These are phyloP conservation scores for Lymantria dispar DNA, from an alignment of 2,888 invertebrate genomes.

Conservation along the genomic window DNA sequence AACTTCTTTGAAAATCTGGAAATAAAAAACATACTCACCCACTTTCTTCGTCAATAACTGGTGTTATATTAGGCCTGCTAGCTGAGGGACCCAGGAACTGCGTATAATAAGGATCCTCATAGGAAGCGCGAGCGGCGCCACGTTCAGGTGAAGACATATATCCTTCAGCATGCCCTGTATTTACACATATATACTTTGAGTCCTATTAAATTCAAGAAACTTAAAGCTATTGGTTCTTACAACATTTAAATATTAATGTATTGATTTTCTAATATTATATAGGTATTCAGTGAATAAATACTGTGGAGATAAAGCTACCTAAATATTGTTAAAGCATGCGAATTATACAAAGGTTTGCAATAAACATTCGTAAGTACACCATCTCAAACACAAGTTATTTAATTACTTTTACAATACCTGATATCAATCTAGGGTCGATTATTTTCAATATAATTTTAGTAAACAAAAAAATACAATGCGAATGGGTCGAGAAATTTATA, in stretches of 20 bases:
- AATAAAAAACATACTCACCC: conserved; percentile 76
- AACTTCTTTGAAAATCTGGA: no score
- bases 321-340: conserved; percentile 35
- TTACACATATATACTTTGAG: not conserved
- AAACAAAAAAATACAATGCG: no score
- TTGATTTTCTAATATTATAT: not conserved
- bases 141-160: conserved; percentile 95
- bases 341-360: conserved; percentile 17
- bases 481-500: no score
- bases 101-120: conserved; percentile 94
- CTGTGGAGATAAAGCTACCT: conserved; percentile 18
- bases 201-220: not conserved
- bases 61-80: conserved; percentile 87
- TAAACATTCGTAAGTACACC: conserved; percentile 6
- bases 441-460: no score
- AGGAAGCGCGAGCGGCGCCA: conserved; percentile 86
- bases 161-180: conserved; percentile 77
- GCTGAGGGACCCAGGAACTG: conserved; percentile 88
- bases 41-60: conserved; percentile 95
- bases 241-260: conserved; percentile 7
- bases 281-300: conserved; percentile 5
- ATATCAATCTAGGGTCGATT: not conserved
- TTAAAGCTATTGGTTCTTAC: conserved; percentile 1
- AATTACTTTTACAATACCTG: conserved; percentile 11
- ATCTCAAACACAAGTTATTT: conserved; percentile 6